A percentile compares a stretch with the other conserved stretches of the same genome.
These are phyloP conservation scores for Drosophila equinoxialis DNA, from an alignment of 1,140 invertebrate species.

Conservation along the genomic window DNA sequence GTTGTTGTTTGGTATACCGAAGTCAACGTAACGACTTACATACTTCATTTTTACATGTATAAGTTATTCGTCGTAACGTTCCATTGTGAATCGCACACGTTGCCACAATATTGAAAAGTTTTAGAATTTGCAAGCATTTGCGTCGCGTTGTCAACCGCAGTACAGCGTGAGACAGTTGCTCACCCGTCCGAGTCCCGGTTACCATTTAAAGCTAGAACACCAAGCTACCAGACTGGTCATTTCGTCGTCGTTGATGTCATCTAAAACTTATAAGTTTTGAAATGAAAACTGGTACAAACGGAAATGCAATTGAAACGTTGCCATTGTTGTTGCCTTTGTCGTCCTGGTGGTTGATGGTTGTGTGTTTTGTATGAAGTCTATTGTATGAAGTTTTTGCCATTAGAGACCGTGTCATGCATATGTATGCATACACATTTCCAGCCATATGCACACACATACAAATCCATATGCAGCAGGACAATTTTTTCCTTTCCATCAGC, in stretches of 20 bases:
- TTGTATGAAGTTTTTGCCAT: constrained; percentile 77
- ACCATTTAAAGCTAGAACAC: constrained; percentile 27
- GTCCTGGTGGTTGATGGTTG: constrained; percentile 44
- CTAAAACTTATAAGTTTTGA: constrained; percentile 81
- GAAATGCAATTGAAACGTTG: constrained; percentile 81
- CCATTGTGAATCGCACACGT: constrained; percentile 56
- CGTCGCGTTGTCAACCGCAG: constrained; percentile 67
- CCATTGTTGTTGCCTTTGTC: constrained; percentile 61
- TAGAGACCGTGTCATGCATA: constrained; percentile 67
- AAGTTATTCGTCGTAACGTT: neutral
- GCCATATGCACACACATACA: constrained; percentile 20
- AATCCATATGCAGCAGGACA: constrained; percentile 20
- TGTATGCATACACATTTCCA: constrained; percentile 21
- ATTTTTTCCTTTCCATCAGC: neutral
- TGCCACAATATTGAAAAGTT: constrained; percentile 77
- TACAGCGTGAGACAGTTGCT: neutral
- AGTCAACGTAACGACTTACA: too few relatives aligned
- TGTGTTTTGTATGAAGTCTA: constrained; percentile 39
- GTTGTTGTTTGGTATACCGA: too few relatives aligned
- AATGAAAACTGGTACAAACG: constrained; percentile 80
- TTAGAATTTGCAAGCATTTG: constrained; percentile 78
- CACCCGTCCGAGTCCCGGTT: constrained; percentile 18
- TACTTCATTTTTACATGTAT: too few relatives aligned
- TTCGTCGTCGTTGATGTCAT: constrained; percentile 48
- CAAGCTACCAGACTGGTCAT: constrained; percentile 64